These are phyloP conservation scores for Zosterops pallidus DNA, from an alignment of 2,113 vertebrate species.

Conservation along the genomic window DNA sequence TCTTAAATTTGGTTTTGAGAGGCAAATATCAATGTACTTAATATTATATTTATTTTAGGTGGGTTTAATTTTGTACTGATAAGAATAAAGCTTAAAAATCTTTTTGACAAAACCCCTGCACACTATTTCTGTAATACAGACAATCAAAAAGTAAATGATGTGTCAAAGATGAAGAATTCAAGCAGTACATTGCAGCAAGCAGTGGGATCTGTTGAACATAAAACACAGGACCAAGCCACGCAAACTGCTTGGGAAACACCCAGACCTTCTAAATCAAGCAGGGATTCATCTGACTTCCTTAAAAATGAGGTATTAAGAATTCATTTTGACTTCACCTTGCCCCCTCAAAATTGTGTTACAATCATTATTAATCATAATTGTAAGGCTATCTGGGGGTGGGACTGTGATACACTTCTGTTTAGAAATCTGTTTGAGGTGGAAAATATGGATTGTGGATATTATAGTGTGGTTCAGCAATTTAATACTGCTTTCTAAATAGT, in stretches of 20 bases:
- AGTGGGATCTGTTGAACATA: not conserved
- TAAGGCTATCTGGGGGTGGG: not conserved
- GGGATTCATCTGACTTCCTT: constrained; percentile 47
- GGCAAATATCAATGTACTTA: not conserved
- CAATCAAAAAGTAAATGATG: constrained; percentile 49
- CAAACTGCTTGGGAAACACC: constrained; percentile 77
- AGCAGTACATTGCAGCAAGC: not conserved
- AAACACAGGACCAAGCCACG: constrained; percentile 69
- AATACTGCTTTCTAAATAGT: not conserved
- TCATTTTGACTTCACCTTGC: not conserved
- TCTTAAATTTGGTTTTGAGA: not conserved
- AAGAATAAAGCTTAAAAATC: not conserved
- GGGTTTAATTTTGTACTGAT: not conserved
- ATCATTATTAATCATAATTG: not conserved
- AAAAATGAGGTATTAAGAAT: constrained; percentile 81
- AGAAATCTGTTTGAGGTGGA: not conserved
- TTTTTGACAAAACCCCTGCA: not conserved
- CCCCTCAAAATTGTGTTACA: not conserved
- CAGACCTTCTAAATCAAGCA: constrained; percentile 13
- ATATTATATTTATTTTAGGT: not conserved
- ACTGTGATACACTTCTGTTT: not conserved
- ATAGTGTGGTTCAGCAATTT: not conserved
- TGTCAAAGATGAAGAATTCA: constrained; percentile 43
- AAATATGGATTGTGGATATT: not conserved
- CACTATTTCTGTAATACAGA: constrained; percentile 45